Conservation (phyloP, 2,113 vertebrate genomes). For the Xiphophorus maculatus region DNA sequence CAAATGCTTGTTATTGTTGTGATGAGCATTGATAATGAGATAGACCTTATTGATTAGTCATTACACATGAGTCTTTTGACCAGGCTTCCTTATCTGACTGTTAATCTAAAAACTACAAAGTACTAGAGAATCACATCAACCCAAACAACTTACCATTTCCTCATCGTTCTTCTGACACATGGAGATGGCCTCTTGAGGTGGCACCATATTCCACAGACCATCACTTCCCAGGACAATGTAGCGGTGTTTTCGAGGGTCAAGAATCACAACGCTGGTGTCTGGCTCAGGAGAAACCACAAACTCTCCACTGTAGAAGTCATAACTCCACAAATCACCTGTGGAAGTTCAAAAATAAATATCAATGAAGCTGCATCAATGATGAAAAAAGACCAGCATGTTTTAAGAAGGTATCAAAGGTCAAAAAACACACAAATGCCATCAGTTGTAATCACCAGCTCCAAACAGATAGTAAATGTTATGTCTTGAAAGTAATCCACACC, state of each 20-base stretch:
- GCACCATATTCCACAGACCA: conserved; percentile 98
- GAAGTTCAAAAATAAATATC: neutral
- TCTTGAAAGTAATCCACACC: neutral
- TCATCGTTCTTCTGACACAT: conserved; percentile 95
- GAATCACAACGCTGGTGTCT: conserved; percentile 91
- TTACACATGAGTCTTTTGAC: too few relatives aligned
- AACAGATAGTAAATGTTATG: too few relatives aligned
- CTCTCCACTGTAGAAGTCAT: conserved; percentile 96
- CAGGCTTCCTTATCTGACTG: too few relatives aligned
- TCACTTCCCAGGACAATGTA: conserved; percentile 95
- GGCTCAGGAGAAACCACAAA: conserved; percentile 98
- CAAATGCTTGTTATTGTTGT: neutral
- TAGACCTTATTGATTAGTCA: neutral
- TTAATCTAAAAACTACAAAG: neutral
- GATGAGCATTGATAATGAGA: neutral
- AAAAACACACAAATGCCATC: too few relatives aligned
- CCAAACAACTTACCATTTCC: conserved; percentile 62
- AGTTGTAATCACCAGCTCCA: too few relatives aligned
- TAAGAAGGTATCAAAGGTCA: too few relatives aligned
- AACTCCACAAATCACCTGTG: conserved; percentile 96
- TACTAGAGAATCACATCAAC: neutral
- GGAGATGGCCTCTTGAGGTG: conserved; percentile 92
- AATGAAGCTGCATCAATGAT: too few relatives aligned
- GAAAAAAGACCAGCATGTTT: too few relatives aligned
- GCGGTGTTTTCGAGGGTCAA: conserved; percentile 91